A percentile compares a stretch with the other conserved stretches of the same genome.
Conservation (phyloP, 2,888 invertebrate genomes). For the Carabus problematicus region DNA sequence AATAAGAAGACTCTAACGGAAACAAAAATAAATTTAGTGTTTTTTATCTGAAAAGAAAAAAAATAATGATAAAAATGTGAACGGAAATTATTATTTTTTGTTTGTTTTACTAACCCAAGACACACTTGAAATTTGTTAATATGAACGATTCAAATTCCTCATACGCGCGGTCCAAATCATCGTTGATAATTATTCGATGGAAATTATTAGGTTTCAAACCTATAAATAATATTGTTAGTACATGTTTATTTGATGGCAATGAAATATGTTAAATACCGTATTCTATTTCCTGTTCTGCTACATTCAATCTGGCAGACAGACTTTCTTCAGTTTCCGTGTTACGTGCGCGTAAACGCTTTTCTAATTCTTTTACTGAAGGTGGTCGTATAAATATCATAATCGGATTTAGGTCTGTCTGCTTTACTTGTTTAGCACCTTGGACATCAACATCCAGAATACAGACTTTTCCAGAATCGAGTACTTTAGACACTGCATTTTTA, state of each 20-base stretch:
- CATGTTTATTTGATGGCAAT: neutral
- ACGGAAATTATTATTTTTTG: too few species aligned
- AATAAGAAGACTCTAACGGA: too few species aligned
- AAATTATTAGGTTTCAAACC: conserved; percentile 77
- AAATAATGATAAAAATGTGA: too few species aligned
- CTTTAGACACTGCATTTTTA: conserved; percentile 44
- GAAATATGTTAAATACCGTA: conserved; percentile 67
- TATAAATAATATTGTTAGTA: conserved; percentile 48
- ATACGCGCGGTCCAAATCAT: conserved; percentile 82
- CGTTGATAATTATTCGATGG: conserved; percentile 82
- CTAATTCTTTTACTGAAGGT: conserved; percentile 82
- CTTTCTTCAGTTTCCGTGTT: conserved; percentile 93
- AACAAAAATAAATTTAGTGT: too few species aligned
- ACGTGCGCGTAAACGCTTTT: conserved; percentile 74
- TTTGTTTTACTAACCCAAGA: conserved; percentile 15
- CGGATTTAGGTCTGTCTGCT: conserved; percentile 81
- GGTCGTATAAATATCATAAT: conserved; percentile 90
- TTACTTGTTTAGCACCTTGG: conserved; percentile 92
- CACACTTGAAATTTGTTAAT: conserved; percentile 63
- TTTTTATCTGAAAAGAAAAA: too few species aligned
- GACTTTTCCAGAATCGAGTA: conserved; percentile 57
- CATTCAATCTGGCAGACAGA: conserved; percentile 76
- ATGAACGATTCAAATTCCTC: conserved; percentile 72
- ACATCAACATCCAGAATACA: conserved; percentile 95
- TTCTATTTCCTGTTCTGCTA: conserved; percentile 81